Percentiles rank a stretch among this genome's conserved stretches.
Evolutionary conservation across 2,888 invertebrate genomes (phyloP).

Genomic region (Nemapogon koenigi): DNA sequence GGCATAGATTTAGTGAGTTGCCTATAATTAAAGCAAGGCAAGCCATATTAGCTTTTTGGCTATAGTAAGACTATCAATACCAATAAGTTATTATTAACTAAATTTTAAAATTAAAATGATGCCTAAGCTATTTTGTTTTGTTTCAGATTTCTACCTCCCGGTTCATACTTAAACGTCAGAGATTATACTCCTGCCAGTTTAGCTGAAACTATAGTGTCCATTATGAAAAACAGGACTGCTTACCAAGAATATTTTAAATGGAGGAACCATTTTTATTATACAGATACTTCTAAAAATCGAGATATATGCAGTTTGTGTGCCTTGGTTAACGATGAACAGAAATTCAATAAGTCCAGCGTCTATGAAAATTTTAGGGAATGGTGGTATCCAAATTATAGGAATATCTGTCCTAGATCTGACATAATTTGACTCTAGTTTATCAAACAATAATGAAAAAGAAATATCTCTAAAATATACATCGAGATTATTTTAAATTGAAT

Average conservation of each 20-base stretch:
- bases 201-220: slow-evolving; percentile 27
- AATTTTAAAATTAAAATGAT: background rate
- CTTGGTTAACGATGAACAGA: slow-evolving; percentile 21
- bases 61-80: no score
- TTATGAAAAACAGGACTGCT: slow-evolving; percentile 21
- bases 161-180: slow-evolving; percentile 30
- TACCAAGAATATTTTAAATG: slow-evolving; percentile 33
- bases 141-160: slow-evolving; percentile 15
- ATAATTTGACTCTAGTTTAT: no score
- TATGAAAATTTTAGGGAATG: slow-evolving; percentile 10
- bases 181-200: slow-evolving; percentile 31
- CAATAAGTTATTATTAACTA: background rate
- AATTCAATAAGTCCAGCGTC: background rate
- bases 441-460: no score
- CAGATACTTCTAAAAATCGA: slow-evolving; percentile 8
- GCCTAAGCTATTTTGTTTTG: background rate
- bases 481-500: no score
- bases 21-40: no score
- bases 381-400: slow-evolving; percentile 14
- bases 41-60: no score
- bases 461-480: no score
- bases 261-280: slow-evolving; percentile 31
- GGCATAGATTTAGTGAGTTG: no score
- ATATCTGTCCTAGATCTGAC: no score
- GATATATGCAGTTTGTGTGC: slow-evolving; percentile 34